phyloP scores from a whole-genome alignment of 23 tunicate genomes.

The Ascidia mentula region DNA sequence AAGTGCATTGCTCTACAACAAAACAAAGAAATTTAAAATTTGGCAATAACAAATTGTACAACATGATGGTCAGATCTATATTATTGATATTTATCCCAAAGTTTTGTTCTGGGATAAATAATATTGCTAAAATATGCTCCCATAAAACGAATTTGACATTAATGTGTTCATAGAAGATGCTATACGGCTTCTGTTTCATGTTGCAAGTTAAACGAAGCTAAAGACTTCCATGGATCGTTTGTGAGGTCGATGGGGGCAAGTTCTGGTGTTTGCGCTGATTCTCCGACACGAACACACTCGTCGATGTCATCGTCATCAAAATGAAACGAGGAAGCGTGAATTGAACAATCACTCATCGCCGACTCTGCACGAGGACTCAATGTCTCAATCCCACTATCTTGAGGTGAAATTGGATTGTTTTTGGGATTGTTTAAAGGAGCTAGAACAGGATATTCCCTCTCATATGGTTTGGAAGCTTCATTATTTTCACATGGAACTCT shows the following conservation, averaged over 20 bases:
- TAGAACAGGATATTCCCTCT: neutral
- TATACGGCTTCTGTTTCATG: too few relatives aligned
- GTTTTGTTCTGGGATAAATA: too few relatives aligned
- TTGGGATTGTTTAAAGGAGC: neutral
- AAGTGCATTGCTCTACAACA: too few relatives aligned
- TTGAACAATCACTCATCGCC: neutral
- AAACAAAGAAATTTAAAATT: too few relatives aligned
- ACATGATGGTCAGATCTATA: too few relatives aligned
- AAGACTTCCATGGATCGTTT: neutral
- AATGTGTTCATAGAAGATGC: too few relatives aligned
- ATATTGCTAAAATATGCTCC: too few relatives aligned
- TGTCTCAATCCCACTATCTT: neutral
- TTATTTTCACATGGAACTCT: neutral
- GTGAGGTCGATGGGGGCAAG: neutral
- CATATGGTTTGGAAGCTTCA: neutral
- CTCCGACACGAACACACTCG: neutral
- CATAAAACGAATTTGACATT: too few relatives aligned
- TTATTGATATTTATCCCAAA: too few relatives aligned
- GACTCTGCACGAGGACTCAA: neutral
- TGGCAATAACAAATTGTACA: too few relatives aligned
- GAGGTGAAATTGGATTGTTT: neutral
- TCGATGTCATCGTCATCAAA: neutral
- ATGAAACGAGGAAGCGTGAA: neutral
- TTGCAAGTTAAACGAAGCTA: neutral
- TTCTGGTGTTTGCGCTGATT: neutral